Conservation (phyloP, 2,888 invertebrate genomes). For the Eupithecia dodoneata region DNA sequence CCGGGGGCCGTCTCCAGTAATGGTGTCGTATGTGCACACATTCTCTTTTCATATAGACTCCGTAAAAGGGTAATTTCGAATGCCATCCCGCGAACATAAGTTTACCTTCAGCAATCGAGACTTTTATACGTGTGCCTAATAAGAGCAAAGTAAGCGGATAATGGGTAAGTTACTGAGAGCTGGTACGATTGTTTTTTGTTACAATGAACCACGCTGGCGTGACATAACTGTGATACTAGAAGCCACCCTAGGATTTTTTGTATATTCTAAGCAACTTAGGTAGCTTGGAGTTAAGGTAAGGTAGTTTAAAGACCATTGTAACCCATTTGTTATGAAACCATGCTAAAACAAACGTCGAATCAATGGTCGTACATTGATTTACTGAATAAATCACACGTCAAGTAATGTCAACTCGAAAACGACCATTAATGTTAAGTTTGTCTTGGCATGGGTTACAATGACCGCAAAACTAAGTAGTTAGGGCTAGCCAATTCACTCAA, state of each 20-base stretch:
- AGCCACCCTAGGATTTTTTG: neutral
- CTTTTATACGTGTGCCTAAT: conserved; percentile 35
- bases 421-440: neutral
- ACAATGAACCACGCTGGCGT: neutral
- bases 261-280: neutral
- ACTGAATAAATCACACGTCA: no score
- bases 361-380: neutral
- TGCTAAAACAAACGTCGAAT: neutral
- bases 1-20: conserved; percentile 70
- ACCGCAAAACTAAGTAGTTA: neutral
- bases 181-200: neutral
- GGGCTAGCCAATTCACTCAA: neutral
- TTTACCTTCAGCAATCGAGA: conserved; percentile 48
- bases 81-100: conserved; percentile 49
- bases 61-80: conserved; percentile 67
- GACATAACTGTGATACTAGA: neutral
- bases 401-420: neutral
- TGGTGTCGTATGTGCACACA: conserved; percentile 73
- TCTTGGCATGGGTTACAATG: neutral
- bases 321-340: neutral
- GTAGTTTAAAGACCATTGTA: neutral
- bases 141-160: conserved; percentile 17
- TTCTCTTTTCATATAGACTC: conserved; percentile 73
- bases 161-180: neutral
- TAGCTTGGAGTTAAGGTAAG: neutral